phyloP scores from a whole-genome alignment of 1,140 invertebrate genomes.

The Saccostrea echinata region DNA sequence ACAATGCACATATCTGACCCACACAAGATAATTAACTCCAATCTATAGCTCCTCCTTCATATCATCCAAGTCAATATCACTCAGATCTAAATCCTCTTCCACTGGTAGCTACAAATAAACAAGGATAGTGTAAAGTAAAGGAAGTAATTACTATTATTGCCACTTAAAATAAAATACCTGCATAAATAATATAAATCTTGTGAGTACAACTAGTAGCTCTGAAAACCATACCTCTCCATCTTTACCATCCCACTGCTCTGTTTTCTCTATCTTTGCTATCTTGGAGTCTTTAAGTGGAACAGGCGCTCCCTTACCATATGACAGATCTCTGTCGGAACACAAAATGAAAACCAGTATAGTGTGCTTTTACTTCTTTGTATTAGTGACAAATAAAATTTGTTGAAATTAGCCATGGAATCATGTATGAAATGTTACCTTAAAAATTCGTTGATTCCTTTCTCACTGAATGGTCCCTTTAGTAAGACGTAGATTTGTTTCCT shows the following conservation, averaged over 20 bases:
- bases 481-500: constrained; percentile 98
- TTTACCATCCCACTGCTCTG: constrained; percentile 97
- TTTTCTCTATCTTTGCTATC: constrained; percentile 87
- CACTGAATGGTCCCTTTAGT: constrained; percentile 95
- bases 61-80: constrained; percentile 92
- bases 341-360: neutral
- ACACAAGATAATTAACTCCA: neutral
- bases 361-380: too few relatives aligned
- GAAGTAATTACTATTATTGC: neutral
- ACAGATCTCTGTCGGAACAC: constrained; percentile 88
- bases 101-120: constrained; percentile 83
- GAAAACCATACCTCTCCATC: constrained; percentile 87
- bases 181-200: too few relatives aligned
- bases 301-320: constrained; percentile 95
- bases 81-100: constrained; percentile 96
- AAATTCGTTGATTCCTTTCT: constrained; percentile 97
- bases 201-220: too few relatives aligned
- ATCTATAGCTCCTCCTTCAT: constrained; percentile 55
- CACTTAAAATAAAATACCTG: too few relatives aligned
- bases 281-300: constrained; percentile 91
- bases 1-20: neutral
- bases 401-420: too few relatives aligned
- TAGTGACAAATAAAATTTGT: too few relatives aligned
- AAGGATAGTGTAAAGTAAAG: neutral
- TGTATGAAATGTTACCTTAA: constrained; percentile 83